Base-by-base conservation (phyloP, 2,888 invertebrate genomes). In the Cynaeus angustus region DNA sequence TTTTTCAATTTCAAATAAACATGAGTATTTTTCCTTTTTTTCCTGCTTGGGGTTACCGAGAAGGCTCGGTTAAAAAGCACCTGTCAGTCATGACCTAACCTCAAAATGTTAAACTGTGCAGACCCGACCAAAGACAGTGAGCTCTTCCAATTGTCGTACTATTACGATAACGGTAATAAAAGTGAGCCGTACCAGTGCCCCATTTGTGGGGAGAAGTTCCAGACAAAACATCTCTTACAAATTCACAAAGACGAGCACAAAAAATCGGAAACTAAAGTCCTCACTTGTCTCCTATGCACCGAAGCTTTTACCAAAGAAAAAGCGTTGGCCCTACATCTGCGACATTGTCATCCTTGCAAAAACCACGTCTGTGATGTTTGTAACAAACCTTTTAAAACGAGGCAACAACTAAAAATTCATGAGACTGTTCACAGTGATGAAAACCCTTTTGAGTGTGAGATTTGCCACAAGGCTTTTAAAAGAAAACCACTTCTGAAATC, bases 391-490 rank as follows among this genome's bases (percentile, higher is more conserved):
- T 78, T 78, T 43, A 76, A 72, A 58, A 68, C 69, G 30, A 77
- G 77, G 67, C 75, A 77, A 52, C 75, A 78, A 16, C 62, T 78
- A 5, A 68, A 72, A 38, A 68, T 67, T 10, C 78, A 78, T 58
- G 45, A 66, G 12, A 56, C 68, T 8, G 71, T 71, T 10, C 78
- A 78, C 62, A 62, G 58, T 26, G 50, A 58, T 13, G 14, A 14
- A 4, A 61, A 37, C 14, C 58, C 43, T 0, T 66, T 58, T 13
- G 30, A 56, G 16, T 66, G 66, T 30, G 30, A 58, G 5, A 0
- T 50, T 6, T 66, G 66, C 21, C 14, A 8, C 50, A 66, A 59
- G 14, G 26, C n/a, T 0, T 66, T 66, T 43, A 66, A 59, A 13
- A 37, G 58, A 1, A 38, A 50, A n/a, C 38, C 12, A 4, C 30